Evolutionary conservation across 2,888 invertebrate genomes (phyloP), one percentile per base, ranked within the genome.

Genomic region (Troilus luridus): DNA sequence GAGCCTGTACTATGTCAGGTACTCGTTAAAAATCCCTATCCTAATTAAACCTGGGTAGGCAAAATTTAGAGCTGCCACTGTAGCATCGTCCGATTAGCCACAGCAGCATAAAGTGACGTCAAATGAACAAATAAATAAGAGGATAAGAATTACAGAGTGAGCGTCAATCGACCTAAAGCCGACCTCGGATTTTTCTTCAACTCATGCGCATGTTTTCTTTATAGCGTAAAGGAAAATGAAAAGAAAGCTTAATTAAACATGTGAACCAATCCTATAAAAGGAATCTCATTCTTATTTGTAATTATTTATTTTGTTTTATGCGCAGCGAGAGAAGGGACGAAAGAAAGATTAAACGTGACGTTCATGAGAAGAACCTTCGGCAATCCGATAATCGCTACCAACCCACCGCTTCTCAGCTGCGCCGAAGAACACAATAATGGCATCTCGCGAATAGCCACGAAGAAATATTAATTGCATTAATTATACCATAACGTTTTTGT

Each of bases 271-370:
- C 54, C 81, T 54, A 41, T 41, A 81, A 81, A 81, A 54, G 81
- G 81, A 81, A 81, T 81, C 81, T 81, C 41, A 41, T 54, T 81
- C 54, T 81, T 81, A 81, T 81, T 81, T 81, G 81, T 81, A 81
- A 81, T 81, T 81, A 81, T 81, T 81, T 81, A 81, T 81, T 81
- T 81, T 81, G 81, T 81, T 81, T 81, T 81, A 81, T 81, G 54
- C 81, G 54, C 54, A 81, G 81, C 17, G 21, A 81, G 54, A 56
- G 54, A 41, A 41, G 54, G 19, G 6, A 17, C 19, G 14, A 81
- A 81, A 81, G 81, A 81, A 81, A 81, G 54, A 12, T 24, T 1
- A 67, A 67, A 67, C 67, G 67, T 67, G 67, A 67, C 24, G 67
- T 27, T 67, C 67, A 67, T 67, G 67, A 67, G 67, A 67, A 67